Conservation (phyloP, 2,888 invertebrate species). For the Latrodectus elegans region DNA sequence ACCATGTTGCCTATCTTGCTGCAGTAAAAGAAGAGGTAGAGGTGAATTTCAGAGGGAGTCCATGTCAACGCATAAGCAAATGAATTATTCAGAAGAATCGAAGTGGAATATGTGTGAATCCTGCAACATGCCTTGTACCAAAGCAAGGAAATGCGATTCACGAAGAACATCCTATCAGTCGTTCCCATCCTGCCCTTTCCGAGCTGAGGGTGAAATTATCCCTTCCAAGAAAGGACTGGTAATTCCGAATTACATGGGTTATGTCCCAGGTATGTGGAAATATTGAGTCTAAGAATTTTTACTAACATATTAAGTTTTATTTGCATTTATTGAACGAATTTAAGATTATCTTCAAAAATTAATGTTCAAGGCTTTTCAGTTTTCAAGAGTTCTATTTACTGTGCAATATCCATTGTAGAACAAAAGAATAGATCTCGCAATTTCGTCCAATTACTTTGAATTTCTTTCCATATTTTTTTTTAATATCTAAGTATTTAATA, state of each 20-base stretch:
- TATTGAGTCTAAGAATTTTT: neutral
- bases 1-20: neutral
- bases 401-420: neutral
- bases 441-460: neutral
- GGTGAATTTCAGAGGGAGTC: too few species aligned
- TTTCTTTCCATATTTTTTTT: too few species aligned
- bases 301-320: neutral
- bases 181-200: neutral
- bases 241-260: conserved; percentile 57
- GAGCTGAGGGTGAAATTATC: neutral
- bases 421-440: neutral
- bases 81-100: neutral
- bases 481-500: too few species aligned
- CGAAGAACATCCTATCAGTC: neutral
- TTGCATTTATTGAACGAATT: neutral
- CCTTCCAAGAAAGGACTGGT: conserved; percentile 37
- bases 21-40: too few species aligned
- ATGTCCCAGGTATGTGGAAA: conserved; percentile 40
- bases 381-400: neutral
- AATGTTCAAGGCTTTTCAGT: neutral
- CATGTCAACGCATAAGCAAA: too few species aligned
- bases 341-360: neutral
- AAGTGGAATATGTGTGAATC: too few species aligned
- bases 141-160: neutral
- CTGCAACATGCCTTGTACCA: neutral